These are phyloP conservation scores for Festucalex cinctus DNA, from an alignment of 2,113 vertebrate species.

Conservation along the genomic window DNA sequence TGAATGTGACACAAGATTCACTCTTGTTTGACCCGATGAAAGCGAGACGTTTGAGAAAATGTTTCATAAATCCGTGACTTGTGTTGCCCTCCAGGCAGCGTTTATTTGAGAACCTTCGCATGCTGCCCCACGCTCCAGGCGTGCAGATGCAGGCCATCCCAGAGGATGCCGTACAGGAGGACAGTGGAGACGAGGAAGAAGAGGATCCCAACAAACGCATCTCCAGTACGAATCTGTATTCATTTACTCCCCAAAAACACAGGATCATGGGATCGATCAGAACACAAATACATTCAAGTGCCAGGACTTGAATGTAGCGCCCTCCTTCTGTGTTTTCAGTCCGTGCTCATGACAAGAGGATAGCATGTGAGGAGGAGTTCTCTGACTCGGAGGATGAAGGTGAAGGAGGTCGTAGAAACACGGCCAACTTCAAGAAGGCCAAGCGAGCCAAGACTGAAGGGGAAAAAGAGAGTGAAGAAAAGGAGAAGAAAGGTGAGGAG, in stretches of 20 bases:
- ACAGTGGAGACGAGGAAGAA: conserved; percentile 94
- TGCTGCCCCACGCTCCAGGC: conserved; percentile 69
- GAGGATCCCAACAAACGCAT: conserved; percentile 95
- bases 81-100: conserved; percentile 48
- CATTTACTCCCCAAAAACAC: not conserved
- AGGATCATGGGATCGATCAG: not conserved
- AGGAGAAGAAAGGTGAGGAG: conserved; percentile 85
- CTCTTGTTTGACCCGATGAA: not conserved
- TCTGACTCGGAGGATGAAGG: conserved; percentile 97
- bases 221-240: conserved; percentile 76
- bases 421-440: conserved; percentile 89
- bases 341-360: conserved; percentile 93
- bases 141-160: conserved; percentile 88
- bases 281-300: not conserved
- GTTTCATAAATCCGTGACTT: not conserved
- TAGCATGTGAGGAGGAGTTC: conserved; percentile 97
- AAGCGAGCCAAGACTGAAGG: conserved; percentile 92
- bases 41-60: not conserved
- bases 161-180: conserved; percentile 92
- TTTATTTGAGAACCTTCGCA: conserved; percentile 67
- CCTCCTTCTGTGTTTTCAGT: conserved; percentile 68
- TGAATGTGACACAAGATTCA: not conserved
- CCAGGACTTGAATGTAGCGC: not conserved
- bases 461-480: conserved; percentile 94
- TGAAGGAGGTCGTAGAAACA: conserved; percentile 83